Base-by-base conservation (phyloP, 2,888 invertebrate species). In the Stegana nigrithorax region DNA sequence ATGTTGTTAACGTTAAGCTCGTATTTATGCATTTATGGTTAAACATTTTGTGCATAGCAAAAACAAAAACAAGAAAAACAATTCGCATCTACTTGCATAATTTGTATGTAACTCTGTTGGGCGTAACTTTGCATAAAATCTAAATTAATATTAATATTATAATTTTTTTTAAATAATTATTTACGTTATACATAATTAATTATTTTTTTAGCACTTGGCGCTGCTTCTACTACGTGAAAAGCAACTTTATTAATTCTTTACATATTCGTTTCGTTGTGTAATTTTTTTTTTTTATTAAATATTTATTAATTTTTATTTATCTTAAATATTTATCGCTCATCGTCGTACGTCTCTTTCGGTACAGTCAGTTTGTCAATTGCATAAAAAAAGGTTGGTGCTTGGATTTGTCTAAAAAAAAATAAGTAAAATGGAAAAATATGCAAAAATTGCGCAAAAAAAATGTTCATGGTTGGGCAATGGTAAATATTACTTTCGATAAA, bases 391-490 rank as follows among this genome's bases (percentile, higher is more conserved):
- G 70, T 70, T 83, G 82, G 82, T 82, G 83, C 81, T 80, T 82
- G 83, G 82, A 70, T 67, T 32, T 63, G 42, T 19, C 42, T 23
- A 47, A 47, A 42, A 14, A 29, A 60, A 55, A 60, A 4, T 25
- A 60, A 26, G 17, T 47, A 63, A 58, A 55, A 25, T 45, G 32
- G 25, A 39, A 26, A 59, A 50, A 66, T 50, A 6, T 32, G 32
- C 32, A 72, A 70, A 78, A 71, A 80, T 70, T 80, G 77, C 69
- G 77, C 77, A 74, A 70, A n/a, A n/a, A n/a, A n/a, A 71, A 66
- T 72, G 73, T 76, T 84, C 78, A 81, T 85, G 83, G 81, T 83
- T 80, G 75, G 81, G 80, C 78, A 80, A 73, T 80, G 83, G 82
- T 82, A 80, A 82, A 81, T 78, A 81, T 80, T 53, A 21, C 32